phyloP scores from a whole-genome alignment of 2,797 vertebrate species.

The Astyanax mexicanus region DNA sequence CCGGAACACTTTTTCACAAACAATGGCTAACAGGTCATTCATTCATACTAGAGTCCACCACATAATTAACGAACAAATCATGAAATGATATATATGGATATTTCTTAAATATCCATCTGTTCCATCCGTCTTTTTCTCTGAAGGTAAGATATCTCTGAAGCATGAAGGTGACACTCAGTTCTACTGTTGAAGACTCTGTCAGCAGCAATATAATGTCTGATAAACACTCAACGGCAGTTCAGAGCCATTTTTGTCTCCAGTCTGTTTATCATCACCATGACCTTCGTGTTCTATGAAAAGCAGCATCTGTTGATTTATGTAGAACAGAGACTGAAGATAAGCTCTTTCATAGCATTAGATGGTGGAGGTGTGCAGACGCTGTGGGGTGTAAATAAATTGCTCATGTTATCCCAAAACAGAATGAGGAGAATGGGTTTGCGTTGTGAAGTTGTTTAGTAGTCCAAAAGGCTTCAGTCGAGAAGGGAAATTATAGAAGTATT shows the following conservation, averaged over 20 bases:
- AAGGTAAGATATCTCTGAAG: not conserved
- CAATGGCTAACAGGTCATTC: no score
- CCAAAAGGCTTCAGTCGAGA: not conserved
- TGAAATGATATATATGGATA: no score
- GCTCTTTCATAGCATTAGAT: not conserved
- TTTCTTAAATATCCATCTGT: no score
- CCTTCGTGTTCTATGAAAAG: conserved; percentile 3
- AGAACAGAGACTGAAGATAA: not conserved
- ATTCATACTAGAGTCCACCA: no score
- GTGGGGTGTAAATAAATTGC: not conserved
- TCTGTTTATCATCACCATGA: conserved; percentile 7
- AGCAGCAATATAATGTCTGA: not conserved
- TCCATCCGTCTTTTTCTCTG: no score
- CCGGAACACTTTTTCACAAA: no score
- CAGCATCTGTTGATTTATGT: conserved; percentile 14
- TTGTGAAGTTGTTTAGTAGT: not conserved
- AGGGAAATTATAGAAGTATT: not conserved
- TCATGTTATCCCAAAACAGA: not conserved
- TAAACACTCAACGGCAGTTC: not conserved
- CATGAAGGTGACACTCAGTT: not conserved
- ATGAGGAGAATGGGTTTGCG: not conserved
- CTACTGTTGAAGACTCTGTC: not conserved
- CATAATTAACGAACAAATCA: no score
- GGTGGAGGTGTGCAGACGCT: not conserved
- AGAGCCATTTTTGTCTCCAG: not conserved